Evolutionary conservation across 2,113 vertebrate species (phyloP), one percentile per base, ranked within the genome.

Genomic region (Tachuris rubrigastra): DNA sequence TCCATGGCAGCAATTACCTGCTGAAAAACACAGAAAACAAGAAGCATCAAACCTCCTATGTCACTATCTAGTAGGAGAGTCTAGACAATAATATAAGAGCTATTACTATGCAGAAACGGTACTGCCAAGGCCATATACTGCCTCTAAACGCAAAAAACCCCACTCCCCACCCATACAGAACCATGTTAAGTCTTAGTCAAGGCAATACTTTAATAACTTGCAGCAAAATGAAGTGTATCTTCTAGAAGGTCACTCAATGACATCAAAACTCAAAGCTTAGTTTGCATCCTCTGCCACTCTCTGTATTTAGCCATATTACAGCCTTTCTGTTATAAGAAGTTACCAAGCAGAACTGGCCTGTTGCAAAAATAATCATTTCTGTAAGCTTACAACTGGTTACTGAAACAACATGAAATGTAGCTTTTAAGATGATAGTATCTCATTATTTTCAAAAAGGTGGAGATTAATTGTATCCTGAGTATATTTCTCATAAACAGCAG

Each of bases 1-100:
- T 99, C 99, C 99, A 99, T 99, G 98, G 99, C 99, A 98, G 99
- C 98, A 97, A 99, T 99, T 97, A 99, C 99, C 98, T 99, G 99
- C 98, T 99, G 98, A 98, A 99, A 96, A 98, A 98, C 71, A 96
- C 65, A 96, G 89, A 98, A 97, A 93, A 96, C 60, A 93, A 94
- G 53, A 96, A 89, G 81, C 73, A 95, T 98, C 95, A 98, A 92
- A 97, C 97, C 81, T 96, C 44, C 2, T 92, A 96, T 95, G 96
- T 97, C 77, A 96, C 23, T 47, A 94, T 33, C 39, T 91, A 89
- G 83, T 46, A 94, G 47, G 17, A 93, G 5, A 97, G 58, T 81
- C 81, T 46, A 97, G 62, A 81, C 58, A 97, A 95, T 42, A 98
- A 97, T 59, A 78, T 47, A 97, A 96, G 23, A 95, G 33, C 55